These are phyloP conservation scores for Erebia epiphron DNA, from an alignment of 2,888 invertebrate genomes.

Conservation along the genomic window DNA sequence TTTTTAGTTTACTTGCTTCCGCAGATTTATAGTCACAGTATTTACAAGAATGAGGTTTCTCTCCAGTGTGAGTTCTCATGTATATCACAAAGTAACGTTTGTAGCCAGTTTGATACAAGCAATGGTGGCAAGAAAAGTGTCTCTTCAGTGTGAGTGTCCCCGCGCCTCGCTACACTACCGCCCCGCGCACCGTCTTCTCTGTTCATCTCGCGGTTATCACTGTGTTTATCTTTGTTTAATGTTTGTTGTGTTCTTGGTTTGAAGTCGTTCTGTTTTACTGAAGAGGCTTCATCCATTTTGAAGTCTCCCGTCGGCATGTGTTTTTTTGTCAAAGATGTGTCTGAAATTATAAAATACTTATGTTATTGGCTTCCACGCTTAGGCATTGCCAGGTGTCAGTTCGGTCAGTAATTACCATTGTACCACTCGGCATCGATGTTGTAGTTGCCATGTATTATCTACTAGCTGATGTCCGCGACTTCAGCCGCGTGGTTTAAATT, in stretches of 20 bases:
- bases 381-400: too few species aligned
- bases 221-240: background rate
- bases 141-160: background rate
- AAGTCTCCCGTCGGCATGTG: background rate
- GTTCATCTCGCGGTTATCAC: background rate
- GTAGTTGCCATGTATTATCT: too few species aligned
- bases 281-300: background rate
- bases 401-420: too few species aligned
- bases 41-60: background rate
- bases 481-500: too few species aligned
- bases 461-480: too few species aligned
- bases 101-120: background rate
- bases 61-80: background rate
- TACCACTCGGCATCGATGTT: too few species aligned
- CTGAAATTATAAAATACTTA: background rate
- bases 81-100: background rate
- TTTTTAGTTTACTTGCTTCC: background rate
- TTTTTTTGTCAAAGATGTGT: background rate
- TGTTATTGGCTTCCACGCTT: background rate
- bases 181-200: background rate
- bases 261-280: background rate
- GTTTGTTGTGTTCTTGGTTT: background rate
- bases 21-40: background rate
- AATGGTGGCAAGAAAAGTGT: background rate
- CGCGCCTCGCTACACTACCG: background rate